Evolutionary conservation across 2,113 vertebrate species (phyloP).

Genomic region (Elephantulus edwardii): DNA sequence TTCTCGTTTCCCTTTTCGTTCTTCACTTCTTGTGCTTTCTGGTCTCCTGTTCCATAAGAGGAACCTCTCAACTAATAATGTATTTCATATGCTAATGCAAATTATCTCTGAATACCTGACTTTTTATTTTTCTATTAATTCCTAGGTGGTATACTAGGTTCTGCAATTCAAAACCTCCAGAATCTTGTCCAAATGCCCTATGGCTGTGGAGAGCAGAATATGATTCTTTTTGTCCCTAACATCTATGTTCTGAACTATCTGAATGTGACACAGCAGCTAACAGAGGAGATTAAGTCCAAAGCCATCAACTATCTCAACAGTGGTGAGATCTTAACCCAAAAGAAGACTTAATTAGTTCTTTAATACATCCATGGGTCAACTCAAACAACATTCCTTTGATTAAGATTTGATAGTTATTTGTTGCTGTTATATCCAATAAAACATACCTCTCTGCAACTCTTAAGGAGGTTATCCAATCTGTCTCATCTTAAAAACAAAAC

Average conservation of each 20-base stretch:
- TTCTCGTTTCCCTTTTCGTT: not conserved
- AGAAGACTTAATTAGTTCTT: not conserved
- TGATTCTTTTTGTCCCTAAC: constrained; percentile 90
- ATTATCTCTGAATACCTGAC: not conserved
- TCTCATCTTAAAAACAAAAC: no score
- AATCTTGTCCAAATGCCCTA: constrained; percentile 89
- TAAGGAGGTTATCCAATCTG: not conserved
- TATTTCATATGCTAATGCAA: not conserved
- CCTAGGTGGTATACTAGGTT: constrained; percentile 90
- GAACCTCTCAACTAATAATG: not conserved
- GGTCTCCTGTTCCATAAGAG: not conserved
- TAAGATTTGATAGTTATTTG: not conserved
- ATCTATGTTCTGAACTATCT: constrained; percentile 91
- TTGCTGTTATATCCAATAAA: not conserved
- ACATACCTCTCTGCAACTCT: not conserved
- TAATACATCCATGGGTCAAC: not conserved
- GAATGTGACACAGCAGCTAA: constrained; percentile 87
- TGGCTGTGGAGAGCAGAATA: constrained; percentile 93
- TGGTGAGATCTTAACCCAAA: constrained; percentile 80
- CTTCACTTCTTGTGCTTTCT: not conserved
- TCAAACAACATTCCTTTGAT: not conserved
- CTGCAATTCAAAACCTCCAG: constrained; percentile 88
- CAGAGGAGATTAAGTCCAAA: constrained; percentile 83
- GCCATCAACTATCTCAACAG: constrained; percentile 83
- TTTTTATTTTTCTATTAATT: not conserved